These are phyloP conservation scores for Luehdorfia chinensis DNA, from an alignment of 1,140 invertebrate genomes.

Conservation along the genomic window DNA sequence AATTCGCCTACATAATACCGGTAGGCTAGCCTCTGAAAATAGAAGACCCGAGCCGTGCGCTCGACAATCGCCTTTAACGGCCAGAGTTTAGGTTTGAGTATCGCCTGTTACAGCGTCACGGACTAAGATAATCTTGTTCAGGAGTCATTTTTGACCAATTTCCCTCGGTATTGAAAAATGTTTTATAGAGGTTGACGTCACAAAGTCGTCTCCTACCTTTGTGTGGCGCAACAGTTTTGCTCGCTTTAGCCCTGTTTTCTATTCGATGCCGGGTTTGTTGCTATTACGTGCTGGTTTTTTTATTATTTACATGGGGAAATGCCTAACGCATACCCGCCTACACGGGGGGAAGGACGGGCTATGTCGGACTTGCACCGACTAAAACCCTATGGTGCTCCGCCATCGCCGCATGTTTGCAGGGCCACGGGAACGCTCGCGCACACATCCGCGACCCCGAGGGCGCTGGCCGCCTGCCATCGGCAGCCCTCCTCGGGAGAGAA, in stretches of 20 bases:
- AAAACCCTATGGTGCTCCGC: no score
- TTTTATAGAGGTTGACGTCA: slow-evolving; percentile 45
- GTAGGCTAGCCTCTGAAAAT: slow-evolving; percentile 17
- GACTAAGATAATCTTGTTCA: slow-evolving; percentile 55
- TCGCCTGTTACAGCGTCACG: slow-evolving; percentile 12
- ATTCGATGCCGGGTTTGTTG: slow-evolving; percentile 10
- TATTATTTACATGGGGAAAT: no score
- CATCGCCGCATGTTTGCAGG: no score
- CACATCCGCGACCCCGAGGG: no score
- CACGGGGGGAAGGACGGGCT: no score
- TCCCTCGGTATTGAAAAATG: slow-evolving; percentile 56
- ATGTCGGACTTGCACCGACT: no score
- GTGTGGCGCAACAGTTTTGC: slow-evolving; percentile 16
- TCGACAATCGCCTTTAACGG: slow-evolving; percentile 27
- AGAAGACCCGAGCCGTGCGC: neutral
- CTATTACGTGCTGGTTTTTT: slow-evolving; percentile 5
- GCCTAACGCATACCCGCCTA: no score
- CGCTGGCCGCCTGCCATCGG: no score
- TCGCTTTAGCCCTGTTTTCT: slow-evolving; percentile 22
- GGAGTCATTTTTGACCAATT: slow-evolving; percentile 67
- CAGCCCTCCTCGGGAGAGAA: no score
- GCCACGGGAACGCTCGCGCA: no score
- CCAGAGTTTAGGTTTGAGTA: slow-evolving; percentile 19
- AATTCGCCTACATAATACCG: slow-evolving; percentile 17
- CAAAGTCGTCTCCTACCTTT: slow-evolving; percentile 34